These are phyloP conservation scores for Buathra laborator DNA, from an alignment of 2,888 invertebrate species.

Conservation along the genomic window DNA sequence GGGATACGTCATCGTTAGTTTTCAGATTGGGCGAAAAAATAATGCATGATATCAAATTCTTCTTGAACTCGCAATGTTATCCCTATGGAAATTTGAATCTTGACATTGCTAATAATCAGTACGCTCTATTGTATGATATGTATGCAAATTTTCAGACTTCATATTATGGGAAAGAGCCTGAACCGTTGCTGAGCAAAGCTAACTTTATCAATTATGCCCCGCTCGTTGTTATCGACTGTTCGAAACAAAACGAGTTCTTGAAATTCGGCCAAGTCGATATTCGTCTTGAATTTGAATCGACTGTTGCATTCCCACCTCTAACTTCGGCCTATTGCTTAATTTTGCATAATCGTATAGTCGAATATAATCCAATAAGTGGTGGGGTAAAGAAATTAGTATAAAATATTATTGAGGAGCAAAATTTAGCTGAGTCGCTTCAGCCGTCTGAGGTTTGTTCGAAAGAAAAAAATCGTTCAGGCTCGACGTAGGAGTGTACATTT, in stretches of 20 bases:
- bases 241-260: no score
- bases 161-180: neutral
- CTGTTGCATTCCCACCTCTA: no score
- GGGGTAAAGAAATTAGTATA: slow-evolving; percentile 17
- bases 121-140: neutral
- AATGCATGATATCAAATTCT: neutral
- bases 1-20: slow-evolving; percentile 17
- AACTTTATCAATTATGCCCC: no score
- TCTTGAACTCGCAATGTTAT: slow-evolving; percentile 22
- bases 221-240: no score
- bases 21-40: slow-evolving; percentile 21
- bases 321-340: neutral
- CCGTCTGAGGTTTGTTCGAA: neutral
- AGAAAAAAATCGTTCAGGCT: neutral
- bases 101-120: slow-evolving; percentile 22
- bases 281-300: no score
- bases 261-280: no score
- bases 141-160: neutral
- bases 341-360: neutral
- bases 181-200: no score
- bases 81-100: neutral
- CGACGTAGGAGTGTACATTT: neutral
- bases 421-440: neutral
- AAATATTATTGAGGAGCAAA: neutral
- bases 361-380: slow-evolving; percentile 8